phyloP scores from a whole-genome alignment of 2,113 vertebrate genomes.

The Petaurus breviceps region DNA sequence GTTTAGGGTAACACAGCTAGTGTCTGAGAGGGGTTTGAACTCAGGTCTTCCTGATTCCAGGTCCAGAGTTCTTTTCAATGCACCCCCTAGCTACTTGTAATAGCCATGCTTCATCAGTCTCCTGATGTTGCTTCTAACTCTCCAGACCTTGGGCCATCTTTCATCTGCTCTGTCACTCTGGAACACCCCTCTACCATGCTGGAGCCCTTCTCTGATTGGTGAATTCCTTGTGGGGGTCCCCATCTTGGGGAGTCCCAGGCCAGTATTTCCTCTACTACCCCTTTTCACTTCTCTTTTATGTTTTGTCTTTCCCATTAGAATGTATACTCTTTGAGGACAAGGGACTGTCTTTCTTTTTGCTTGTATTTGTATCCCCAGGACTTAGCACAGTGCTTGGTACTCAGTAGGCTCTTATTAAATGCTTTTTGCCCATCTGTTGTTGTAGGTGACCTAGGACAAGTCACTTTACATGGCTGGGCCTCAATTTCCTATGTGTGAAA shows the following conservation, averaged over 20 bases:
- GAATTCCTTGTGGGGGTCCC: neutral
- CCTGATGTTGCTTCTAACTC: neutral
- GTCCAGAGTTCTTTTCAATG: neutral
- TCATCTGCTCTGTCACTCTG: neutral
- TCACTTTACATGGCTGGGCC: neutral
- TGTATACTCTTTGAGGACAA: neutral
- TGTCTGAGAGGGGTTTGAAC: neutral
- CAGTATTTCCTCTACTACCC: neutral
- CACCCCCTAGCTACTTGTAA: neutral
- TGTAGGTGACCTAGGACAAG: neutral
- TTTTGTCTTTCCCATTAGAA: neutral
- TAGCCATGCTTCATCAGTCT: neutral
- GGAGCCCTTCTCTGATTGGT: neutral
- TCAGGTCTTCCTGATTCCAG: neutral
- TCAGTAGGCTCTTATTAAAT: neutral
- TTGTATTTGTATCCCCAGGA: neutral
- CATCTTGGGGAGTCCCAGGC: neutral
- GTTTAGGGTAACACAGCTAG: neutral
- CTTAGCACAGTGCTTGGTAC: neutral
- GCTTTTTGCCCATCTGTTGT: neutral
- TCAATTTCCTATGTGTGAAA: neutral
- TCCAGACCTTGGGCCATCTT: neutral
- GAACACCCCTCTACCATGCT: neutral
- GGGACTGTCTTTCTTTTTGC: neutral
- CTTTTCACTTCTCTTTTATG: neutral